phyloP scores from a whole-genome alignment of 2,797 vertebrate genomes.

The Morus bassanus region DNA sequence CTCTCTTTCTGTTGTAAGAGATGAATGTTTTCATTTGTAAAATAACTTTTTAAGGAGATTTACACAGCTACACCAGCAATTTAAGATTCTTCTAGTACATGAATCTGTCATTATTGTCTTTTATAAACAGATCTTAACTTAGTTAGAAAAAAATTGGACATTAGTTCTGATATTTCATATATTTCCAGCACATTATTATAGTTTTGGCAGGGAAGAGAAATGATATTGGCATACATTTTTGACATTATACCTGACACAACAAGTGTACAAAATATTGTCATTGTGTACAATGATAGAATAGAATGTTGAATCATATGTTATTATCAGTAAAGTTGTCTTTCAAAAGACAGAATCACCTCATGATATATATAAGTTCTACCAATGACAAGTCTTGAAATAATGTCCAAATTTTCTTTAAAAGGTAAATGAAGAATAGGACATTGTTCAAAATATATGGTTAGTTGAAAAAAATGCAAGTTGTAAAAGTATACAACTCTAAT shows the following conservation, averaged over 20 bases:
- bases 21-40: background rate
- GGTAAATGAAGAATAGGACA: background rate
- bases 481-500: background rate
- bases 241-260: background rate
- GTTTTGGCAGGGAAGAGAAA: background rate
- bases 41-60: background rate
- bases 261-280: background rate
- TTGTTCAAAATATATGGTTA: background rate
- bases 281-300: background rate
- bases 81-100: background rate
- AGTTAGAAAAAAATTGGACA: background rate
- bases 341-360: background rate
- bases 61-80: background rate
- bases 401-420: background rate
- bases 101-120: background rate
- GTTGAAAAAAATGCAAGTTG: background rate
- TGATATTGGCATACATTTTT: background rate
- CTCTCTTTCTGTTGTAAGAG: background rate
- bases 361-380: background rate
- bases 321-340: background rate
- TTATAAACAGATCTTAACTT: background rate
- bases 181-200: background rate
- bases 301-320: background rate
- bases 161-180: background rate
- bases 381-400: background rate